A percentile compares a stretch with the other conserved stretches of the same genome.
phyloP scores from a whole-genome alignment of 1,140 invertebrate species.

The Drosophila ironensis region DNA sequence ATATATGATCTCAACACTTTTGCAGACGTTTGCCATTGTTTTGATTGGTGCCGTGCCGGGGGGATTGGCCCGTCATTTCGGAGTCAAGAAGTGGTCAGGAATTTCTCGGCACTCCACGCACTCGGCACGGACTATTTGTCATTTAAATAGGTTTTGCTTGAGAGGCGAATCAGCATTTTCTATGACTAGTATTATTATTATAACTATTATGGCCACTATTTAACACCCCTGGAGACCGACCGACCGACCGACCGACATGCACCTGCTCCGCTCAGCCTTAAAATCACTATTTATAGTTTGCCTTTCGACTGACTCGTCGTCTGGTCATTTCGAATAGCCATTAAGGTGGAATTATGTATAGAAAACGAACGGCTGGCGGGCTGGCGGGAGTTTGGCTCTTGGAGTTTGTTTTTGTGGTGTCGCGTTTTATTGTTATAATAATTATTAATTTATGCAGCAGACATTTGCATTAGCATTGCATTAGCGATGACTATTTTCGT shows the following conservation, averaged over 20 bases:
- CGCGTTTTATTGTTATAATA: slow-evolving; percentile 60
- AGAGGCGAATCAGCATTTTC: no score
- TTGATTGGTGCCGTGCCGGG: no score
- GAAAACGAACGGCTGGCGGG: slow-evolving; percentile 15
- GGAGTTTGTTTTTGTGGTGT: slow-evolving; percentile 22
- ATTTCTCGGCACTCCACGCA: neutral
- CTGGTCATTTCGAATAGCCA: slow-evolving; percentile 31
- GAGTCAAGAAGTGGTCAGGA: neutral
- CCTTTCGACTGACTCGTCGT: slow-evolving; percentile 2
- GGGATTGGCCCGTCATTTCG: slow-evolving; percentile 8
- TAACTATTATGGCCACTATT: neutral
- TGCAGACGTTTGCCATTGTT: slow-evolving; percentile 2
- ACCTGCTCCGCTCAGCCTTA: no score
- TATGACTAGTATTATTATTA: no score
- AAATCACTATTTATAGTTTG: no score
- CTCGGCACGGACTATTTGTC: no score
- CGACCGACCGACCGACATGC: no score
- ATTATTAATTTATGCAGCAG: slow-evolving; percentile 79
- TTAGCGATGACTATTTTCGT: slow-evolving; percentile 53
- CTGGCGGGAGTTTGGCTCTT: neutral
- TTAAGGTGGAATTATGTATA: slow-evolving; percentile 47
- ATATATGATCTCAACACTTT: slow-evolving; percentile 38
- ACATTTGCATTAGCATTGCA: slow-evolving; percentile 70
- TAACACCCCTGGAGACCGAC: neutral
- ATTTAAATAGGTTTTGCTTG: no score